Evolutionary conservation across 2,888 invertebrate species (phyloP), one percentile per base, ranked within the genome.

Genomic region (Netelia fuscicornis): DNA sequence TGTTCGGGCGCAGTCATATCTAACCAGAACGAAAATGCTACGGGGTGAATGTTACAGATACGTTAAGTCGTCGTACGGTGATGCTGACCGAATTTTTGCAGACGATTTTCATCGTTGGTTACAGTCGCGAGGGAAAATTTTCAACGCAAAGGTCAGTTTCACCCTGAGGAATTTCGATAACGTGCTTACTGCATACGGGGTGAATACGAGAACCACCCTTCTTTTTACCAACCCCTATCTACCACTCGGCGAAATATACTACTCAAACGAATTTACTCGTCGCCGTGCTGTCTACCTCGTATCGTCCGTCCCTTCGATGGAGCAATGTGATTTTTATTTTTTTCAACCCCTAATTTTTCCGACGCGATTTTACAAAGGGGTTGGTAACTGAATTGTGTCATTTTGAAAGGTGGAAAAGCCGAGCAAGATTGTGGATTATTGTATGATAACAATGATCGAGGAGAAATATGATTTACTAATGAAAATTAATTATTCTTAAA

Each of bases 1-100:
- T 37, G 37, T 37, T 75, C 86, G 85, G 74, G 77, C 79, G 71
- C 67, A 77, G 78, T 86, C 83, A 86, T 71, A 71, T 87, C 86
- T 54, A 78, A 37, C 86, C 62, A 54, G 67, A 81, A 74, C 85
- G 81, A 77, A 70, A 75, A 78, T 84, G 75, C 82, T 83, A 77
- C 76, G 23, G n/a, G 56, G 58, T 62, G 44, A 58, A 54, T 68
- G 42, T 13, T 54, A n/a, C 54, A 17, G n/a, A 17, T 82, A 81
- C 70, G 67, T 71, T 56, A 60, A 64, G 83, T 76, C 87, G 9
- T 58, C 13, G 37, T 42, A 37, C 58, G 44, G 30, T 42, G 60
- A 71, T 64, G 60, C 62, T 74, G 81, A 74, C 80, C 52, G 58
- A 17, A 52, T 70, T 78, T 85, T 83, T 79, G 52, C 86, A 70